phyloP scores from a whole-genome alignment of 2,797 vertebrate genomes.

The Micropoecilia bifurca region DNA sequence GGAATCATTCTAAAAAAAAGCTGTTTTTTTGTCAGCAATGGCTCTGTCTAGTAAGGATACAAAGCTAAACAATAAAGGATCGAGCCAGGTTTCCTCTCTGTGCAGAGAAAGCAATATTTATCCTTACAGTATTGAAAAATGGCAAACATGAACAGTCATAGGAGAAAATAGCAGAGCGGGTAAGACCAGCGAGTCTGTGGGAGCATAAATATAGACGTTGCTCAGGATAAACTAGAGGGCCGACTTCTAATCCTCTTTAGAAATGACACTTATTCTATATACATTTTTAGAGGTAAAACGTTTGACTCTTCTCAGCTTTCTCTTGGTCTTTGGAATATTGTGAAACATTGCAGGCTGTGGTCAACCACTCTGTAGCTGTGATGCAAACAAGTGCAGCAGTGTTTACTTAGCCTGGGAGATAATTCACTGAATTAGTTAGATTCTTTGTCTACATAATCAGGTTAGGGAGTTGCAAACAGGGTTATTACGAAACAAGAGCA shows the following conservation, averaged over 20 bases:
- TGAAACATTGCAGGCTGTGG: background rate
- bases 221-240: background rate
- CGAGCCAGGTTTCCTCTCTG: background rate
- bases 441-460: constrained; percentile 4
- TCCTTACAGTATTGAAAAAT: background rate
- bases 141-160: background rate
- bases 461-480: background rate
- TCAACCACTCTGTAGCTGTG: constrained; percentile 3
- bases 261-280: background rate
- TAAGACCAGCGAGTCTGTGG: background rate
- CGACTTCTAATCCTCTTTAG: background rate
- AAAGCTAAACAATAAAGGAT: background rate
- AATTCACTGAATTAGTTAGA: background rate
- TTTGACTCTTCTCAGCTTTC: background rate
- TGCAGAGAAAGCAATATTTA: background rate
- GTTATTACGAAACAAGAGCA: constrained; percentile 11
- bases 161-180: background rate
- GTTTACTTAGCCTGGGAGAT: constrained; percentile 33
- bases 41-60: background rate
- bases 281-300: background rate
- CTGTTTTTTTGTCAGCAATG: background rate
- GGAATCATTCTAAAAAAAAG: background rate
- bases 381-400: constrained; percentile 17
- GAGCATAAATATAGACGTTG: background rate
- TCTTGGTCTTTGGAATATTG: background rate